Evolutionary conservation across 2,113 vertebrate genomes (phyloP).

Genomic region (Syngnathus floridae): DNA sequence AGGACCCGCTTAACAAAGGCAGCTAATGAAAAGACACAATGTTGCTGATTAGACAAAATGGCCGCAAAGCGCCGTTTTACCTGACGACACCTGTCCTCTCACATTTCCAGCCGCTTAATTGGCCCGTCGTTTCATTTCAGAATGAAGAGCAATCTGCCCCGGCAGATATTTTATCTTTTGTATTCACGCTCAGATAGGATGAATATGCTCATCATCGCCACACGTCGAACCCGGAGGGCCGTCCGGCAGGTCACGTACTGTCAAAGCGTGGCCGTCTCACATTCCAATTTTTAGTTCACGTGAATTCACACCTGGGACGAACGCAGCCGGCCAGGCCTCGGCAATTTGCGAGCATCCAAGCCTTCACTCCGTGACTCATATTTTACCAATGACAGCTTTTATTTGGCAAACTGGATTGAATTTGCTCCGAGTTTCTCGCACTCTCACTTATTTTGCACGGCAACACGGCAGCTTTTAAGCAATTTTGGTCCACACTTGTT

Average conservation of each 20-base stretch:
- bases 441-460: slow-evolving; percentile 19
- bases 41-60: slow-evolving; percentile 72
- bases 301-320: slow-evolving; percentile 16
- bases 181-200: not conserved
- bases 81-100: slow-evolving; percentile 55
- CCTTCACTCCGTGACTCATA: slow-evolving; percentile 9
- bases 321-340: slow-evolving; percentile 6
- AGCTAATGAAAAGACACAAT: slow-evolving; percentile 91
- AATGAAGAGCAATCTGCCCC: not conserved
- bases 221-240: slow-evolving; percentile 9
- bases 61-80: slow-evolving; percentile 38
- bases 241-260: slow-evolving; percentile 22
- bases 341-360: slow-evolving; percentile 24
- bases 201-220: slow-evolving; percentile 1
- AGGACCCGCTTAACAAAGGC: slow-evolving; percentile 83
- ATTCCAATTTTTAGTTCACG: slow-evolving; percentile 9
- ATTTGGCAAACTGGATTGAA: slow-evolving; percentile 4
- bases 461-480: slow-evolving; percentile 14
- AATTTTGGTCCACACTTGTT: slow-evolving; percentile 17
- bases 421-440: not conserved
- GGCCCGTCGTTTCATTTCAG: slow-evolving; percentile 6
- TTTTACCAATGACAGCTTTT: not conserved
- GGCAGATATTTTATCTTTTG: not conserved
- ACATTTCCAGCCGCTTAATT: slow-evolving; percentile 16
- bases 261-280: slow-evolving; percentile 16